Conservation (phyloP, 2,113 vertebrate species). For the Cavia porcellus region DNA sequence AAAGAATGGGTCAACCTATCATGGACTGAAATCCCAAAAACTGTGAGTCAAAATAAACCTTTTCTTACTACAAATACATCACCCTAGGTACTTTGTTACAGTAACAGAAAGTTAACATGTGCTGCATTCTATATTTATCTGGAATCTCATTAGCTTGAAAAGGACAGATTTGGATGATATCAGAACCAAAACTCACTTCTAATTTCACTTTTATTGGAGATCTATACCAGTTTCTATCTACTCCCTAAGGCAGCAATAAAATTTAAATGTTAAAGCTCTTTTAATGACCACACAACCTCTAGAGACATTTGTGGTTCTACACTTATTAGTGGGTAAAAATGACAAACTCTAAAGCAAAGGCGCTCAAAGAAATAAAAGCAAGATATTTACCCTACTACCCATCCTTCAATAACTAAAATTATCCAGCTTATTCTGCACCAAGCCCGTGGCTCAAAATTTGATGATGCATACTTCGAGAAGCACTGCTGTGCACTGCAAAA, state of each 20-base stretch:
- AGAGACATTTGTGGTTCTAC: not conserved
- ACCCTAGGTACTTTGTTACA: not conserved
- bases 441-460: not conserved
- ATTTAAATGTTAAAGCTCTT: not conserved
- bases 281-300: not conserved
- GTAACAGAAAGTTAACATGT: not conserved
- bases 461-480: not conserved
- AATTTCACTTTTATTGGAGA: not conserved
- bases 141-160: not conserved
- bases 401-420: not conserved
- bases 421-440: not conserved
- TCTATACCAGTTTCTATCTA: not conserved
- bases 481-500: not conserved
- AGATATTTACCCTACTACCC: not conserved
- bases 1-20: not conserved
- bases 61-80: not conserved
- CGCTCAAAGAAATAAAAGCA: not conserved
- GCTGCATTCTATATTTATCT: not conserved
- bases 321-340: not conserved
- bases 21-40: not conserved
- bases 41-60: not conserved
- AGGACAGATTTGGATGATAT: not conserved
- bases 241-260: not conserved
- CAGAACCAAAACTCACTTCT: not conserved
- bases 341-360: conserved; percentile 27